These are phyloP conservation scores for Oreochromis niloticus DNA, from an alignment of 2,113 vertebrate species.

Conservation along the genomic window DNA sequence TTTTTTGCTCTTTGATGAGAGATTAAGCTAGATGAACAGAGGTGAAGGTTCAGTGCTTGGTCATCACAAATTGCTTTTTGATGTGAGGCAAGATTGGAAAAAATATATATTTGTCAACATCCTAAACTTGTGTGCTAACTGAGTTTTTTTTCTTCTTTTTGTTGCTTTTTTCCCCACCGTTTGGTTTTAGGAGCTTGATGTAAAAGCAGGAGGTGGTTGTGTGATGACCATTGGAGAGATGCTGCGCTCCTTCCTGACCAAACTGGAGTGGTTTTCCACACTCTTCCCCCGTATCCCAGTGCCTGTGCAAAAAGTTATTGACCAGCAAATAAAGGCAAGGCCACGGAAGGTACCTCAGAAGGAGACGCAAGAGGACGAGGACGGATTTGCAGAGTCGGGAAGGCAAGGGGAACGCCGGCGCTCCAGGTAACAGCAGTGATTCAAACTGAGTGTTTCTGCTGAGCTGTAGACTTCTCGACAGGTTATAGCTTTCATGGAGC, in stretches of 20 bases:
- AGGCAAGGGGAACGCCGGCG: conserved; percentile 81
- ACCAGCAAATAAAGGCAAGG: conserved; percentile 92
- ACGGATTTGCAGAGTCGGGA: conserved; percentile 73
- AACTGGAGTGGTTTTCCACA: conserved; percentile 98
- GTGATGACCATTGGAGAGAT: conserved; percentile 98
- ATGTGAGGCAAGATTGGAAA: conserved; percentile 27
- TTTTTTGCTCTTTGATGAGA: conserved; percentile 2
- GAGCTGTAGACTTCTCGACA: neutral
- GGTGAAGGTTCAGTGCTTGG: conserved; percentile 78
- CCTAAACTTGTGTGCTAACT: neutral
- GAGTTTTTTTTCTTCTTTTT: neutral
- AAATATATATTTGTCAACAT: neutral
- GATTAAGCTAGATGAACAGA: conserved; percentile 79
- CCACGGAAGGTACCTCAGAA: conserved; percentile 86
- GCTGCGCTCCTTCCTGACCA: conserved; percentile 96
- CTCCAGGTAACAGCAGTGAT: conserved; percentile 78
- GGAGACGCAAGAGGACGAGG: conserved; percentile 79
- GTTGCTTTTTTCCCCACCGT: conserved; percentile 24
- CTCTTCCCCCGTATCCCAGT: conserved; percentile 97
- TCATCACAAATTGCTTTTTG: conserved; percentile 69
- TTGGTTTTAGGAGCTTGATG: conserved; percentile 87
- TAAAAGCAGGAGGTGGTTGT: conserved; percentile 96
- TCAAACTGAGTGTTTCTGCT: neutral
- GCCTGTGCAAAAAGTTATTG: conserved; percentile 94
- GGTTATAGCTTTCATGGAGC: neutral